Evolutionary conservation across 2,113 vertebrate genomes (phyloP).

Genomic region (Rhadina sibilatrix): DNA sequence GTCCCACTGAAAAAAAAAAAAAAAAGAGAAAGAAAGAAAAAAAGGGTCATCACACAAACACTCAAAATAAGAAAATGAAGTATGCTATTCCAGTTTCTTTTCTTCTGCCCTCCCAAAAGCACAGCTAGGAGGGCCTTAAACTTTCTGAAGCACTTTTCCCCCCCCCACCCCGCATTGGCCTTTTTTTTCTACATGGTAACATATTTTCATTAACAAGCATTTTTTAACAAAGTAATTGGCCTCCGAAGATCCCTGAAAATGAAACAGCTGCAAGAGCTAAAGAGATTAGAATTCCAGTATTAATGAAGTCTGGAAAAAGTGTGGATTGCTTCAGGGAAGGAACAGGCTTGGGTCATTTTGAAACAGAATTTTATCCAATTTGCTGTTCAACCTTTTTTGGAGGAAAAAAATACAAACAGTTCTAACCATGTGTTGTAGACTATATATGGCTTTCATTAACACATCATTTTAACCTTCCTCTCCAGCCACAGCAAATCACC

Average conservation of each 20-base stretch:
- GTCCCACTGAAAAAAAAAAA: neutral
- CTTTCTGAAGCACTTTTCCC: neutral
- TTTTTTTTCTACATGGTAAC: conserved; percentile 22
- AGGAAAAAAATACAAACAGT: neutral
- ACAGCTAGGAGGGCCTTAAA: neutral
- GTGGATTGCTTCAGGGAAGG: conserved; percentile 14
- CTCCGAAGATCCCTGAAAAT: conserved; percentile 32
- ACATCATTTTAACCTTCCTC: neutral
- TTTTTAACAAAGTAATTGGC: conserved; percentile 23
- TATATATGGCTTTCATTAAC: neutral
- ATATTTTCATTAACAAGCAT: conserved; percentile 55
- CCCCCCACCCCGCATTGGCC: neutral
- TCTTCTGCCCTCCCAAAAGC: neutral
- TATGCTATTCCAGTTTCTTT: conserved; percentile 14
- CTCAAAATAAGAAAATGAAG: neutral
- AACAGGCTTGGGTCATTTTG: neutral
- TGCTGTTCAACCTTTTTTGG: neutral
- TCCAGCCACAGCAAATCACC: neutral
- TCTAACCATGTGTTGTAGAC: neutral
- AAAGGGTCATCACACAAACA: neutral
- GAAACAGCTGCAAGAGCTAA: conserved; percentile 36
- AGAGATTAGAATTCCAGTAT: conserved; percentile 51
- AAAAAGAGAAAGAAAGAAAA: conserved; percentile 7
- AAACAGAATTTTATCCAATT: neutral
- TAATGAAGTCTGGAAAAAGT: conserved; percentile 36